Percentiles rank a stretch among this genome's conserved stretches.
Conservation (phyloP, 2,888 invertebrate genomes). For the Athrips mouffetella region DNA sequence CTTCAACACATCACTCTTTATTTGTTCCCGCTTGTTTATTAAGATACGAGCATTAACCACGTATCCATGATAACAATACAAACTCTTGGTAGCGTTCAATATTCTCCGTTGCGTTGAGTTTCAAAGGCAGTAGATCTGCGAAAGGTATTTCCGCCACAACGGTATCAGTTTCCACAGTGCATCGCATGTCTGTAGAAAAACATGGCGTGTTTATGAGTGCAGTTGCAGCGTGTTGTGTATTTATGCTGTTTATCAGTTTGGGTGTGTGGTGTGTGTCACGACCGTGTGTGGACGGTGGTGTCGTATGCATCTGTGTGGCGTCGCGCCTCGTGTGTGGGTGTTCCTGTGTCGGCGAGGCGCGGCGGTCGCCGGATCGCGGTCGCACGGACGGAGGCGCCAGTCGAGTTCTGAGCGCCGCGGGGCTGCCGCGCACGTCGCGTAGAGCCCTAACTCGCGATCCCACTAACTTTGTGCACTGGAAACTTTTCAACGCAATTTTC, state of each 20-base stretch:
- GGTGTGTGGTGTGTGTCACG: constrained; percentile 40
- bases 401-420: constrained; percentile 65
- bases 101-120: background rate
- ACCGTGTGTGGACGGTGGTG: constrained; percentile 29
- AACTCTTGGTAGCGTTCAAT: too few relatives aligned
- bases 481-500: constrained; percentile 70
- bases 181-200: constrained; percentile 32
- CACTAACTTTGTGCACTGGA: constrained; percentile 73
- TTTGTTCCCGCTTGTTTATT: constrained; percentile 37
- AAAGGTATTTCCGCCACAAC: constrained; percentile 6
- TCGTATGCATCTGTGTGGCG: constrained; percentile 33
- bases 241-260: constrained; percentile 70
- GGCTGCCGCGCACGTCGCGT: constrained; percentile 62
- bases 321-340: constrained; percentile 49
- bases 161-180: constrained; percentile 9
- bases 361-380: constrained; percentile 37
- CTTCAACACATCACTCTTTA: constrained; percentile 33
- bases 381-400: constrained; percentile 56
- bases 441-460: constrained; percentile 63
- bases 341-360: constrained; percentile 53
- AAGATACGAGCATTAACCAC: too few relatives aligned
- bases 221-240: constrained; percentile 66
- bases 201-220: constrained; percentile 50
- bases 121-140: too few relatives aligned
- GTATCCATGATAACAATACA: too few relatives aligned